Percentiles rank a stretch among this genome's conserved stretches.
phyloP scores from a whole-genome alignment of 1,140 invertebrate species.

The Drepana arcuata region DNA sequence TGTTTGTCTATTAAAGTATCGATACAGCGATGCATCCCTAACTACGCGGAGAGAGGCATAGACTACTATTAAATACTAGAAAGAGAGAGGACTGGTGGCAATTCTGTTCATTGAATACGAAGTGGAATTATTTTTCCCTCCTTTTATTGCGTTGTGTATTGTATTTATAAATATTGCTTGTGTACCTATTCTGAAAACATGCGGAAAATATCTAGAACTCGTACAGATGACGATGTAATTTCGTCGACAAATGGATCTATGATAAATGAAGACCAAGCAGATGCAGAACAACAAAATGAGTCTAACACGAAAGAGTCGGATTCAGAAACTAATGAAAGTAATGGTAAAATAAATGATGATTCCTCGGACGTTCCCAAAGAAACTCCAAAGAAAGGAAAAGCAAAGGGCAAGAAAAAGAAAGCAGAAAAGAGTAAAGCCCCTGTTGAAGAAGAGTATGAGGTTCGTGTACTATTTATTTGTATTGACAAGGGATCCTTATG shows the following conservation, averaged over 20 bases:
- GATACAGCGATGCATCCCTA: no score
- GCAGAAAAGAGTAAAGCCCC: conserved; percentile 24
- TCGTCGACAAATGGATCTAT: conserved; percentile 59
- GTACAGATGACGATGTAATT: conserved; percentile 54
- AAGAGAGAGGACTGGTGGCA: no score
- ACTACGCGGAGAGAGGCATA: no score
- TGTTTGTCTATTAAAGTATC: no score
- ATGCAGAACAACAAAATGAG: conserved; percentile 23
- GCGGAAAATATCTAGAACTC: conserved; percentile 58
- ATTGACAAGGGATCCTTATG: not conserved
- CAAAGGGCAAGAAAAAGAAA: conserved; percentile 43
- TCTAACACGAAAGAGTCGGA: conserved; percentile 14
- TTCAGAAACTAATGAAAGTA: conserved; percentile 7
- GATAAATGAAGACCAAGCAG: conserved; percentile 36
- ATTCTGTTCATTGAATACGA: no score
- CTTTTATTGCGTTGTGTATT: conserved; percentile 17
- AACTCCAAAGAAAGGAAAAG: conserved; percentile 28
- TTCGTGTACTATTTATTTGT: no score
- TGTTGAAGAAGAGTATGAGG: conserved; percentile 52
- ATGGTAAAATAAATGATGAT: conserved; percentile 16
- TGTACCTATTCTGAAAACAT: conserved; percentile 33
- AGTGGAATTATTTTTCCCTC: conserved; percentile 52
- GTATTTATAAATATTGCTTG: conserved; percentile 21
- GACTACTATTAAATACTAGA: no score
- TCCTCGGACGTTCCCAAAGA: conserved; percentile 24